Base-by-base conservation (phyloP, 92 coral and sea anemone species). In the Montipora capitata region DNA sequence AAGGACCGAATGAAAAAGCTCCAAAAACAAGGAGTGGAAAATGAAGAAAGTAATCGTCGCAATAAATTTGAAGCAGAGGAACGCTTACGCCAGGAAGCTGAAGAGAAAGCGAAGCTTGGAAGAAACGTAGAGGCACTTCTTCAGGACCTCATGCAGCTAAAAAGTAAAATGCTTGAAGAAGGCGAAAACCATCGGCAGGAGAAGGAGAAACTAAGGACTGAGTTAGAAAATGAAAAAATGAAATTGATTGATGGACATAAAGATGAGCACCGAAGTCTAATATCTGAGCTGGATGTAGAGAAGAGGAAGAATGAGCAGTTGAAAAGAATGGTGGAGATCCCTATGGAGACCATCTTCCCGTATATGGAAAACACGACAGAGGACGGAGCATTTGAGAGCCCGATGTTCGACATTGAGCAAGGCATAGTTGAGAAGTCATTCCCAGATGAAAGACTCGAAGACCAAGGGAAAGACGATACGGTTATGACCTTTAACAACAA, bases 91-190 rank as follows among this genome's bases (percentile, higher is more conserved):
- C 76, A 78, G 11, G 96, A 98, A 84, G 84, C 72, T 14, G 76
- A 81, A 17, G 94, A 91, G 78, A 95, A 93, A 68, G 18, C 7
- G n/a, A 88, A 93, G 52, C 91, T 95, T 41, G 88, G 92, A 43
- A 87, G 79, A 59, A 92, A 87, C 83, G 85, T 91, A 4, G 95
- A 95, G 62, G 91, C 91, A 15, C 96, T 95, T 3, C 85, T 93
- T 13, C 92, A 87, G 17, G 96, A 93, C 45, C 61, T 95, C 71
- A 91, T 93, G 96, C 87, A 88, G 42, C 51, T 89, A 85, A 95
- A 93, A 75, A 85, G 72, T 11, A 91, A 91, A 81, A 81, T 94
- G 63, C 78, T 94, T 27, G 85, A 91, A 78, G 98, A 88, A 58
- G 69, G 79, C 2, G 90, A 79, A 57, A 95, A 87, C 78, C 94